These are phyloP conservation scores for Trichomalopsis sarcophagae DNA, from an alignment of 1,140 invertebrate species.

Conservation along the genomic window DNA sequence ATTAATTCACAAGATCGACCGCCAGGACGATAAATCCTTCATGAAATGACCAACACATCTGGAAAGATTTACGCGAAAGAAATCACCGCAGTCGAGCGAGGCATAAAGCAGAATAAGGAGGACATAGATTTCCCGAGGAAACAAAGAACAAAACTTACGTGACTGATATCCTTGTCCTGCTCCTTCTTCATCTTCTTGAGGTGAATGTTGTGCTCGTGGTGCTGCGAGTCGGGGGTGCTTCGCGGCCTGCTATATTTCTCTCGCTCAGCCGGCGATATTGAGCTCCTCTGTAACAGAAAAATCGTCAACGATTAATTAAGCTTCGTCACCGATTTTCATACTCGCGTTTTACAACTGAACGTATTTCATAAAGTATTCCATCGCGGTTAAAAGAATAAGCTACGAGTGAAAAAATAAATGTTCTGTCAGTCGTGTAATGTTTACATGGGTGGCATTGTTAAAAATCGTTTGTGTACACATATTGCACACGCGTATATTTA, in stretches of 20 bases:
- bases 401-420: neutral
- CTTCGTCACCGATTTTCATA: neutral
- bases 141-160: constrained; percentile 80
- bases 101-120: neutral
- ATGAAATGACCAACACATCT: too few relatives aligned
- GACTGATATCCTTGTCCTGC: constrained; percentile 88
- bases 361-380: neutral
- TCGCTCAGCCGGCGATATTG: constrained; percentile 91
- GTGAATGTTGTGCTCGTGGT: constrained; percentile 80
- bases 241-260: constrained; percentile 89
- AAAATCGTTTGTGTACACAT: neutral
- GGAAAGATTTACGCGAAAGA: neutral
- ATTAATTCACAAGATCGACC: too few relatives aligned
- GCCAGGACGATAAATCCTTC: too few relatives aligned
- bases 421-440: neutral
- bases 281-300: constrained; percentile 85
- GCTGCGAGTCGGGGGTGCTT: constrained; percentile 80
- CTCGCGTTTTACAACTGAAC: neutral
- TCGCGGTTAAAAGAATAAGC: neutral
- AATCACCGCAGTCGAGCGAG: neutral
- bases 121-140: neutral
- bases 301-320: constrained; percentile 1
- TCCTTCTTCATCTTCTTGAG: constrained; percentile 85
- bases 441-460: neutral
- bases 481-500: too few relatives aligned